Conservation (phyloP, 2,113 vertebrate species). For the Microtus richardsoni region DNA sequence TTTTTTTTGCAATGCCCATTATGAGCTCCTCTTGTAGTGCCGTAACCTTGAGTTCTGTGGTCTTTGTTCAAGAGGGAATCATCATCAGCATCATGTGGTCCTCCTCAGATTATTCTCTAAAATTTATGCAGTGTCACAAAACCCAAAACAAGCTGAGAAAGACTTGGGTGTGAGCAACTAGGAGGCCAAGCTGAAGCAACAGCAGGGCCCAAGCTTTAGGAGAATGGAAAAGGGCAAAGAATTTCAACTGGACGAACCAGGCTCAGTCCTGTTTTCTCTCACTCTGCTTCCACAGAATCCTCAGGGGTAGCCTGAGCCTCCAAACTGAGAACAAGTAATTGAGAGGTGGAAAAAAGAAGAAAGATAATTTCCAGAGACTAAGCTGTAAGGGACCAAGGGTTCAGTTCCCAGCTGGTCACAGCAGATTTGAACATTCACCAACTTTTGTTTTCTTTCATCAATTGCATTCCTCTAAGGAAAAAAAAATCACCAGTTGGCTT, state of each 20-base stretch:
- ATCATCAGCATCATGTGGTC: background rate
- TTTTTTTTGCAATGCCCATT: background rate
- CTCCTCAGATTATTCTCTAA: background rate
- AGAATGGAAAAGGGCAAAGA: background rate
- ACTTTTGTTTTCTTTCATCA: slow-evolving; percentile 44
- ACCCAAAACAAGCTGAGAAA: background rate
- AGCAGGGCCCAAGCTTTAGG: background rate
- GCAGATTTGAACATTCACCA: background rate
- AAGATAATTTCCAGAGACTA: background rate
- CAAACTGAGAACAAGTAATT: slow-evolving; percentile 9
- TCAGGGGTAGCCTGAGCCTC: background rate
- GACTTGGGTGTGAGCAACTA: background rate
- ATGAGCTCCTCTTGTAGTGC: background rate
- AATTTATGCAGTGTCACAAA: background rate
- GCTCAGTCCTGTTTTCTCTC: background rate
- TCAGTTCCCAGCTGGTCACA: background rate
- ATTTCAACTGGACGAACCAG: background rate
- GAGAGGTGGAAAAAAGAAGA: background rate
- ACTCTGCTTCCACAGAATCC: no score
- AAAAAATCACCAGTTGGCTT: background rate
- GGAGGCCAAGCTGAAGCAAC: background rate
- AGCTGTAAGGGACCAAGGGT: background rate
- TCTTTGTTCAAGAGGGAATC: background rate
- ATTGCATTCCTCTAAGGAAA: background rate
- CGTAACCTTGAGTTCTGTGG: background rate